Evolutionary conservation across 2,888 invertebrate species (phyloP).

Genomic region (Acronicta leporina): DNA sequence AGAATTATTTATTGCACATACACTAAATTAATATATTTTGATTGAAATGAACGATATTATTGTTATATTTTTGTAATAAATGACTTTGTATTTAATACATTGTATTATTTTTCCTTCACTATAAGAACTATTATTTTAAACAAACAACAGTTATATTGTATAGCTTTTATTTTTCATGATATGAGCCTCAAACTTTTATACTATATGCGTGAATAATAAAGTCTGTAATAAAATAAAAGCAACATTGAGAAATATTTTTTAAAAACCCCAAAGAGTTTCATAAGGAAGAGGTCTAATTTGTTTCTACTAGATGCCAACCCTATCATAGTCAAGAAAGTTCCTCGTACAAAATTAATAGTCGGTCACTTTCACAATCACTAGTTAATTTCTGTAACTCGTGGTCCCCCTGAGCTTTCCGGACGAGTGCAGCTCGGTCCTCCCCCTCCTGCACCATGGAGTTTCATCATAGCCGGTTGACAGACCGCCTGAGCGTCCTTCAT

Average conservation of each 20-base stretch:
- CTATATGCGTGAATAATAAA: too few relatives aligned
- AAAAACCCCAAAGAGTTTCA: neutral
- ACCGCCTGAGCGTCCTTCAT: slow-evolving; percentile 93
- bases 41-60: slow-evolving; percentile 54
- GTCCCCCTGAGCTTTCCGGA: slow-evolving; percentile 81
- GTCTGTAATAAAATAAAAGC: neutral
- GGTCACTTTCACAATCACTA: slow-evolving; percentile 19
- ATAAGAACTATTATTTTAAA: too few relatives aligned
- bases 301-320: neutral
- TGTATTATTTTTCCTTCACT: too few relatives aligned
- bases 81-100: slow-evolving; percentile 38
- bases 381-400: slow-evolving; percentile 93
- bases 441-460: slow-evolving; percentile 91
- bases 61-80: slow-evolving; percentile 81
- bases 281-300: neutral
- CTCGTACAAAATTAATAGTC: neutral
- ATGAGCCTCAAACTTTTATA: slow-evolving; percentile 1
- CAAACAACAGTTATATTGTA: slow-evolving; percentile 68
- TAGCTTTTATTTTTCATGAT: slow-evolving; percentile 16
- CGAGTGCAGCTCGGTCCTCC: slow-evolving; percentile 73
- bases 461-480: slow-evolving; percentile 94
- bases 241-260: neutral
- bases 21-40: slow-evolving; percentile 41
- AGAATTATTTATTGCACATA: slow-evolving; percentile 19
- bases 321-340: neutral